Evolutionary conservation across 2,113 vertebrate genomes (phyloP), one percentile per base, ranked within the genome.

Genomic region (Xenotilapia leptura): DNA sequence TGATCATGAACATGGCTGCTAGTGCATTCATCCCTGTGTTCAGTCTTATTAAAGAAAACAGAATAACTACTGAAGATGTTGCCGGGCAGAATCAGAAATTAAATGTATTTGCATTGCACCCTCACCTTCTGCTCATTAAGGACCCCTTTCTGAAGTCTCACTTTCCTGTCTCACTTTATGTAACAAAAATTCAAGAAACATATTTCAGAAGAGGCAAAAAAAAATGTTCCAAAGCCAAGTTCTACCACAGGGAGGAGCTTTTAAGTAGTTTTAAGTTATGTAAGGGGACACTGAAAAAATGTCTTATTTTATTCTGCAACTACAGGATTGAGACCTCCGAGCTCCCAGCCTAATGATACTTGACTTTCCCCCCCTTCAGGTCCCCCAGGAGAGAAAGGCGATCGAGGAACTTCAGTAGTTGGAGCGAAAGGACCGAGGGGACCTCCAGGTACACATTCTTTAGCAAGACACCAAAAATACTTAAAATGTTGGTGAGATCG

Each of bases 371-470:
- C 19, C 6, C 23, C 13, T 88, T 77, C 94, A 99, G 99, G 98
- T 83, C 89, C 95, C 13, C 84, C 97, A 26, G 99, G 99, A 95
- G 98, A 99, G 94, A 99, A 99, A 87, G 99, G 99, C 0, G 99
- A 99, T 58, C 96, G 97, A 93, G 99, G 97, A 56, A 31, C 45
- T 58, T 33, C 96, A 23, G 96, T 97, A 11, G 94, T 95, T 21
- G 98, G 98, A 91, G 97, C 97, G 91, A 97, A 97, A 93, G 99
- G 99, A 94, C 96, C 96, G 8, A 95, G 97, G 95, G 98, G 98
- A 81, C 95, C 94, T 13, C 95, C 98, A 93, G 98, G 99, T 99
- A 96, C 2, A 80, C 84, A 31, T 31, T 51, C 26, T 51, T 77
- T 51, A 51, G 19, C 15, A 5, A 51, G 17, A 77, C 45, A 51